Percentiles rank a stretch among this genome's conserved stretches.
phyloP scores from a whole-genome alignment of 2,888 invertebrate species.

The Nomada fabriciana region DNA sequence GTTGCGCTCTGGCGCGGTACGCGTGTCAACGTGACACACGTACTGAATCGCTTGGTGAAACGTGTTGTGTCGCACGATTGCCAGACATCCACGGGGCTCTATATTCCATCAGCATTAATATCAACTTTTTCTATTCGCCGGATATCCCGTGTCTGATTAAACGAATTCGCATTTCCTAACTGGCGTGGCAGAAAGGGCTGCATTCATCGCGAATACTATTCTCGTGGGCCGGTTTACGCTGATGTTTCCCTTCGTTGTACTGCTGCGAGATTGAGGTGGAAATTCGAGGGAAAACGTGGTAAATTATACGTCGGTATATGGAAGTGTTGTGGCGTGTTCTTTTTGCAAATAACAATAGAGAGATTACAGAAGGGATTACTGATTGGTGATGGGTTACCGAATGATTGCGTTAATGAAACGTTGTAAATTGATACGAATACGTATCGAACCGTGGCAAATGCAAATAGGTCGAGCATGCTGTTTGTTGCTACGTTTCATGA shows the following conservation, averaged over 20 bases:
- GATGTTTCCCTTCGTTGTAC: no score
- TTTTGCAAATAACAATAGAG: background rate
- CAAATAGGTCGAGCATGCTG: background rate
- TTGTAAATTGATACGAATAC: constrained; percentile 19
- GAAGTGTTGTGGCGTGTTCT: background rate
- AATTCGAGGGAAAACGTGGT: no score
- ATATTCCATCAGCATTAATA: background rate
- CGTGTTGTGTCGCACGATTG: constrained; percentile 15
- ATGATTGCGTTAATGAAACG: background rate
- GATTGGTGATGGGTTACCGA: background rate
- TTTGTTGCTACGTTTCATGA: background rate
- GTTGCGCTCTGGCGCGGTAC: constrained; percentile 9
- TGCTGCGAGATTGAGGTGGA: no score
- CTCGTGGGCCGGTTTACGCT: no score
- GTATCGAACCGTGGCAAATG: no score
- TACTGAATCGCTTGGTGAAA: background rate
- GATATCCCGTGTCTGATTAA: background rate
- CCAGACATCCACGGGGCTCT: background rate
- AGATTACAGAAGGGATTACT: no score
- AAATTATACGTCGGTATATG: no score
- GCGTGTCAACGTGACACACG: constrained; percentile 13
- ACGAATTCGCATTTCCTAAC: constrained; percentile 4
- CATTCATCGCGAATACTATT: background rate
- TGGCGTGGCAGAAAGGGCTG: background rate
- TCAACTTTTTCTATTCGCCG: background rate